Conservation (phyloP, 2,797 vertebrate species). For the Diplodus puntazzo region DNA sequence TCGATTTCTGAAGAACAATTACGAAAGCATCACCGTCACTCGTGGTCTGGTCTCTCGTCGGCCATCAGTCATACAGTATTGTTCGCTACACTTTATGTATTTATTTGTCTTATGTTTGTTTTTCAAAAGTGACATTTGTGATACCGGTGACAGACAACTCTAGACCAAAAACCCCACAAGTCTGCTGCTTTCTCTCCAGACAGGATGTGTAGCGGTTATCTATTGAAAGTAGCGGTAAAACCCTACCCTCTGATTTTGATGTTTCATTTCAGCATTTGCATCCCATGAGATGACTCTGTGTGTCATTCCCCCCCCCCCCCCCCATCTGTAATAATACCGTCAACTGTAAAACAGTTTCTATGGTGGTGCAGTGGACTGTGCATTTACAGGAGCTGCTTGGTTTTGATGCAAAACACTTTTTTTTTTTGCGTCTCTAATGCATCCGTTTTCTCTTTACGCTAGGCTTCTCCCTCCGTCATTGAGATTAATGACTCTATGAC, state of each 20-base stretch:
- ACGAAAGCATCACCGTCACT: background rate
- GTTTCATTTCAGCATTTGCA: conserved; percentile 80
- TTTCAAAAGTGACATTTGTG: conserved; percentile 60
- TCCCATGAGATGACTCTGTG: conserved; percentile 66
- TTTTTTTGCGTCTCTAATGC: background rate
- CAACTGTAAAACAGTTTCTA: conserved; percentile 55
- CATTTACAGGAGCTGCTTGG: conserved; percentile 23
- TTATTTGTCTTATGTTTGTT: conserved; percentile 37
- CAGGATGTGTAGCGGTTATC: conserved; percentile 83
- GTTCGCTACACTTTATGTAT: background rate
- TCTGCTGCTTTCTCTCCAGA: conserved; percentile 81
- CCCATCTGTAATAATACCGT: conserved; percentile 34
- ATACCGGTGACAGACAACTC: conserved; percentile 70
- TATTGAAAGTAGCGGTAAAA: conserved; percentile 85
- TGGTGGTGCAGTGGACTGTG: background rate
- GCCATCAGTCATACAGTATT: no score
- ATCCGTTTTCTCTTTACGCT: conserved; percentile 18
- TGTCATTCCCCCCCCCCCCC: conserved; percentile 20
- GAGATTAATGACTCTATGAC: conserved; percentile 78
- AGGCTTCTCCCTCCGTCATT: conserved; percentile 81
- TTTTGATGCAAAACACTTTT: conserved; percentile 13
- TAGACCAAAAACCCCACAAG: conserved; percentile 82
- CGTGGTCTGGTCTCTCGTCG: background rate
- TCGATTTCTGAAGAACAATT: background rate
- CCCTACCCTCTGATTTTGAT: conserved; percentile 75